Evolutionary conservation across 2,888 invertebrate species (phyloP).

Genomic region (Epinotia demarniana): DNA sequence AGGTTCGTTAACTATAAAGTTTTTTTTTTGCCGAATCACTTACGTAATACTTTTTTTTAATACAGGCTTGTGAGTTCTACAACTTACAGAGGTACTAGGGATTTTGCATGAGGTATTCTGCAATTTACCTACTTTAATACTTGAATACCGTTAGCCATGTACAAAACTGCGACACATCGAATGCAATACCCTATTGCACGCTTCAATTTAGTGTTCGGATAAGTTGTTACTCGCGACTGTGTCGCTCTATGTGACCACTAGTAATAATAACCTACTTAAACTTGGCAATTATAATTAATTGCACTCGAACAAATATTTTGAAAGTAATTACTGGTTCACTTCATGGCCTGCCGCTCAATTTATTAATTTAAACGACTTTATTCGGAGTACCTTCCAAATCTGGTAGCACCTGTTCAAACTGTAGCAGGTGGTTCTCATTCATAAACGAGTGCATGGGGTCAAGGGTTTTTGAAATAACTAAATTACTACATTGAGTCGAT

Average conservation of each 20-base stretch:
- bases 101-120: neutral
- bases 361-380: neutral
- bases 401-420: conserved; percentile 33
- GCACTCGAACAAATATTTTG: neutral
- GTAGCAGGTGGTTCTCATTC: conserved; percentile 25
- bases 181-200: too few relatives aligned
- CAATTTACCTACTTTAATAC: neutral
- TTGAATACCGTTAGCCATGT: too few relatives aligned
- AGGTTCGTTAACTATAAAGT: too few relatives aligned
- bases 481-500: neutral
- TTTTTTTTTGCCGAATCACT: too few relatives aligned
- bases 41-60: too few relatives aligned
- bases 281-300: neutral
- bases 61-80: too few relatives aligned
- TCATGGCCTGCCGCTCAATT: neutral
- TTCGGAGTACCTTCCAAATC: conserved; percentile 25
- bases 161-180: too few relatives aligned
- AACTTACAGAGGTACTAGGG: too few relatives aligned
- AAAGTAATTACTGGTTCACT: conserved; percentile 4
- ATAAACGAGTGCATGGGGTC: conserved; percentile 34
- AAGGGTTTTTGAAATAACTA: conserved; percentile 9
- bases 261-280: neutral
- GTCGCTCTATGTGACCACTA: neutral
- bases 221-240: neutral
- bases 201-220: too few relatives aligned